Percentiles rank a stretch among this genome's conserved stretches.
These are phyloP conservation scores for Eulithis testata DNA, from an alignment of 2,888 invertebrate genomes.

Conservation along the genomic window DNA sequence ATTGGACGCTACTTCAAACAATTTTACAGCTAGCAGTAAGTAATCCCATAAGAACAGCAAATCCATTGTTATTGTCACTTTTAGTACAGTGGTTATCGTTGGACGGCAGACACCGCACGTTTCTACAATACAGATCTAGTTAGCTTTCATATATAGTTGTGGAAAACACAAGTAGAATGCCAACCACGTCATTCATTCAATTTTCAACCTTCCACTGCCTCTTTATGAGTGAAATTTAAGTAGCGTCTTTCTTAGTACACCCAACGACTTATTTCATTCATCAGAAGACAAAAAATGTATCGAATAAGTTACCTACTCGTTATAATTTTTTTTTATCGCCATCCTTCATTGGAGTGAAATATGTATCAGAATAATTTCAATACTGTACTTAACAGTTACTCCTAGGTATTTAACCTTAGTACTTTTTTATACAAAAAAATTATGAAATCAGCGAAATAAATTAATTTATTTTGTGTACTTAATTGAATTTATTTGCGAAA, in stretches of 20 bases:
- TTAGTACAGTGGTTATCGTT: slow-evolving; percentile 43
- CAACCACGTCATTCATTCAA: background rate
- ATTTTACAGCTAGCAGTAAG: slow-evolving; percentile 8
- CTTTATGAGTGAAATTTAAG: background rate
- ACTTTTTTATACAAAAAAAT: too few species aligned
- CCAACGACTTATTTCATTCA: too few species aligned
- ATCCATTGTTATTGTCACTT: slow-evolving; percentile 38
- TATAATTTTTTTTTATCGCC: too few species aligned
- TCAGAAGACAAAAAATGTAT: too few species aligned
- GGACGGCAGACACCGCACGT: slow-evolving; percentile 37
- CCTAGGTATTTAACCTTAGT: too few species aligned
- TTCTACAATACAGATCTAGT: slow-evolving; percentile 9
- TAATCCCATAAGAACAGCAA: slow-evolving; percentile 24
- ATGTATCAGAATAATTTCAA: too few species aligned
- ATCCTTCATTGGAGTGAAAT: too few species aligned
- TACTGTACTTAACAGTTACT: too few species aligned
- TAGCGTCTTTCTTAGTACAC: background rate
- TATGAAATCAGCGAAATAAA: too few species aligned
- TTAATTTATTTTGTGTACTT: too few species aligned
- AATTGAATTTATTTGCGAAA: too few species aligned
- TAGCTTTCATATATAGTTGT: background rate
- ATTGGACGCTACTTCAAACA: background rate
- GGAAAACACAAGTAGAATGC: background rate
- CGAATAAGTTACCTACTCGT: too few species aligned
- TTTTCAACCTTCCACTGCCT: background rate